Base-by-base conservation (phyloP, 2,888 invertebrate genomes). In the Allophyes oxyacanthae region DNA sequence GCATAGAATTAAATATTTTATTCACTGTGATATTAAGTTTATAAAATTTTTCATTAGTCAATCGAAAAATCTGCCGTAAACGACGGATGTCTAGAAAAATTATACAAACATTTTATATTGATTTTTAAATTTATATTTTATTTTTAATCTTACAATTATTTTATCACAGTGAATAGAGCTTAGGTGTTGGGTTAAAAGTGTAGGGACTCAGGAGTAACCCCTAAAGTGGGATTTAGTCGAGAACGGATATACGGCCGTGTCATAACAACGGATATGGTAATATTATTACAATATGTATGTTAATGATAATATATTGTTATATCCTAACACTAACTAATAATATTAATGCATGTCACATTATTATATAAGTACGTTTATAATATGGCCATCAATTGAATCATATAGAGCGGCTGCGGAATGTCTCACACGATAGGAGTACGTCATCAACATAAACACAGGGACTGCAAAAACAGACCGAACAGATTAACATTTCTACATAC, bases 151-250 rank as follows among this genome's bases (percentile, higher is more conserved):
- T 75, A 75, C 57, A 74, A 68, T 65, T 75, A 77, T 73, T 79
- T 83, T 86, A 88, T 89, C 90, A 89, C 90, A 90, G 89, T 89
- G 90, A 90, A 90, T 83, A 83, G 79, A 84, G 78, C 74, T 77
- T 81, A 82, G 73, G 76, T 69, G 66, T 58, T 64, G 72, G 74
- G 57, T 64, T 50, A 63, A 66, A 69, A 44, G 48, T 71, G 54
- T 43, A 48, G 50, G 52, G 60, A 50, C 59, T 64, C 62, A 20
- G 44, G 56, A 74, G 42, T 37, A 60, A 53, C 53, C 61, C 64
- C 58, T 64, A 55, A 61, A 53, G 40, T 46, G 53, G 64, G 58
- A 59, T 26, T 45, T 37, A 48, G 5, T 53, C 67, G 32, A 57
- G 63, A 60, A 59, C 52, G 50, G 48, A 64, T 66, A 60, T 55